Percentiles rank a stretch among this genome's conserved stretches.
Evolutionary conservation across 2,113 vertebrate species (phyloP).

Genomic region (Tetrax tetrax): DNA sequence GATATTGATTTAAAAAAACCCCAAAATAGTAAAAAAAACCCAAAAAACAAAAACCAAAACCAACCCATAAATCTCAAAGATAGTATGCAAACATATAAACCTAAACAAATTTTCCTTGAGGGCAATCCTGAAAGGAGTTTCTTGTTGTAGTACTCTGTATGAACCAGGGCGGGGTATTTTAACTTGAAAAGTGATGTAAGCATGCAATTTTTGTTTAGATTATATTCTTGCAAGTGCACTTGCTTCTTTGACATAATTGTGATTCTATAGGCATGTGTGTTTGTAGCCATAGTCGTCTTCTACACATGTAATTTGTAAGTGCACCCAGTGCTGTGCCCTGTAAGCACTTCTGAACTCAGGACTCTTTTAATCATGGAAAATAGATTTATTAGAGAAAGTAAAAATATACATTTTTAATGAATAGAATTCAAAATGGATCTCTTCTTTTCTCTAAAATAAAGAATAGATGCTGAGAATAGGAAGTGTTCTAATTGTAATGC

Average conservation of each 20-base stretch:
- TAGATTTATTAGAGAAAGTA: not conserved
- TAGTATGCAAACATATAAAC: not conserved
- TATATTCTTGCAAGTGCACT: not conserved
- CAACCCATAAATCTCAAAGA: not conserved
- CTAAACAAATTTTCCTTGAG: not conserved
- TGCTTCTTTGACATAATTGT: not conserved
- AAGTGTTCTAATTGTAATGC: slow-evolving; percentile 60
- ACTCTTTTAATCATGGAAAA: not conserved
- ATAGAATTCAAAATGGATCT: not conserved
- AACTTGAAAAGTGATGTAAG: not conserved
- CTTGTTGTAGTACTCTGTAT: not conserved
- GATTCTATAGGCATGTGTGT: not conserved
- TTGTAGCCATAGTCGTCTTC: not conserved
- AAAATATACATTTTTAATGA: not conserved
- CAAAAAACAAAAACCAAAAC: fast-evolving
- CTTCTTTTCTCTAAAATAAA: slow-evolving; percentile 45
- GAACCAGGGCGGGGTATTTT: not conserved
- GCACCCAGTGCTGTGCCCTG: not conserved
- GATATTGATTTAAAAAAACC: not conserved
- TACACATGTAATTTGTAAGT: not conserved
- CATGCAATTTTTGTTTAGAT: not conserved
- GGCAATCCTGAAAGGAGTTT: not conserved
- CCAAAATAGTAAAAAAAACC: too few species aligned
- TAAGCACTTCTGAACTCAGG: not conserved
- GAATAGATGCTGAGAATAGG: slow-evolving; percentile 33